Conservation (phyloP, 1,140 invertebrate species). For the Anoplophora glabripennis region DNA sequence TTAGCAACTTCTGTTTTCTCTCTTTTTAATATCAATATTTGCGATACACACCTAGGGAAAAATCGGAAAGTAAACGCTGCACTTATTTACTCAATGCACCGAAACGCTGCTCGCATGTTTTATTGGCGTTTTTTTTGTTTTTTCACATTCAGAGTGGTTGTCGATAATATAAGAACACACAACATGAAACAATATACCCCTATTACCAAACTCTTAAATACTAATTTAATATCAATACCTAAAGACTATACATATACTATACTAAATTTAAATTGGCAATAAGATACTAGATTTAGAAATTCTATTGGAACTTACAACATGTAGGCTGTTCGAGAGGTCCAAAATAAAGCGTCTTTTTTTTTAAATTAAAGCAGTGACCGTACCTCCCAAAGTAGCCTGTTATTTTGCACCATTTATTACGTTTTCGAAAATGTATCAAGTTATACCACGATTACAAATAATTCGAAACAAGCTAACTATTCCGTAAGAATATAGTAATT, state of each 20-base stretch:
- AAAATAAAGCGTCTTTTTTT: conserved; percentile 44
- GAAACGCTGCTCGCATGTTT: neutral
- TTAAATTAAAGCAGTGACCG: conserved; percentile 40
- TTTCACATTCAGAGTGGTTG: conserved; percentile 44
- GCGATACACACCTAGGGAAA: conserved; percentile 4
- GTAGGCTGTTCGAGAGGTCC: conserved; percentile 37
- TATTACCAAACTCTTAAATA: conserved; percentile 47
- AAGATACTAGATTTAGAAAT: conserved; percentile 47
- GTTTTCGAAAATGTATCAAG: conserved; percentile 20
- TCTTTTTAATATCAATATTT: neutral
- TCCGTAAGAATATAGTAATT: neutral
- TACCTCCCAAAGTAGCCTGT: conserved; percentile 32
- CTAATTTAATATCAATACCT: conserved; percentile 48
- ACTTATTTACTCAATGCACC: neutral
- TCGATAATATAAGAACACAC: conserved; percentile 42
- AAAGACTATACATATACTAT: conserved; percentile 44
- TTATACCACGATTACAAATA: conserved; percentile 9
- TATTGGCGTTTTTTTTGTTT: conserved; percentile 3
- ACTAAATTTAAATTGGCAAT: conserved; percentile 47
- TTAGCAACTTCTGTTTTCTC: neutral
- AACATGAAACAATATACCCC: conserved; percentile 44
- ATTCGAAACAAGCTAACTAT: neutral
- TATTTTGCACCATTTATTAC: conserved; percentile 43
- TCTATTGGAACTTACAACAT: conserved; percentile 45
- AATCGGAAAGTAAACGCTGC: conserved; percentile 1